A percentile compares a stretch with the other conserved stretches of the same genome.
These are phyloP conservation scores for Fundulus diaphanus DNA, from an alignment of 2,797 vertebrate genomes.

Conservation along the genomic window DNA sequence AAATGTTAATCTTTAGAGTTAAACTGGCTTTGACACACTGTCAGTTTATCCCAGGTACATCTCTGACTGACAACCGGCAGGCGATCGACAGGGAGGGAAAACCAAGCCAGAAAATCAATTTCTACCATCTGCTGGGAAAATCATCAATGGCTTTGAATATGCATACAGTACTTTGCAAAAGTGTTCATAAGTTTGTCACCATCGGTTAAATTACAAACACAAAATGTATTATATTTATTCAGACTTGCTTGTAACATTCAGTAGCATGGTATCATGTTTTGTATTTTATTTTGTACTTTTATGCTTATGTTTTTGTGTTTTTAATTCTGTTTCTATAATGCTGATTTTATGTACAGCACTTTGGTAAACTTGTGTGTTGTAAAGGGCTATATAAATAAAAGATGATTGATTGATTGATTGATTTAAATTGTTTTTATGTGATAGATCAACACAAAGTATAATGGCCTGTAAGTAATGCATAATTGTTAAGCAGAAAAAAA, in stretches of 20 bases:
- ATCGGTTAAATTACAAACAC: background rate
- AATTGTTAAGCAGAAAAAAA: background rate
- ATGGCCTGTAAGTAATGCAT: too few species aligned
- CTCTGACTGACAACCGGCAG: constrained; percentile 28
- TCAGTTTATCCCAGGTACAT: constrained; percentile 26
- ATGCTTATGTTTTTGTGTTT: too few species aligned
- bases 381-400: too few species aligned
- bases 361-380: too few species aligned
- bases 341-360: too few species aligned
- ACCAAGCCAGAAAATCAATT: constrained; percentile 16
- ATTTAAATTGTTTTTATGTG: background rate
- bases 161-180: background rate
- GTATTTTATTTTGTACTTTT: too few species aligned
- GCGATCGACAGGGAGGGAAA: constrained; percentile 9
- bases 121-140: constrained; percentile 3
- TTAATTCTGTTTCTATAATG: too few species aligned
- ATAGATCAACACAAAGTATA: background rate
- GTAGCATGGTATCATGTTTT: too few species aligned
- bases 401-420: too few species aligned
- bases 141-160: constrained; percentile 9
- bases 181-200: background rate
- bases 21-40: constrained; percentile 21
- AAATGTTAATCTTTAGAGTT: constrained; percentile 26
- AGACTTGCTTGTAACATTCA: too few species aligned
- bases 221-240: too few species aligned